Evolutionary conservation across 2,797 vertebrate genomes (phyloP).

Genomic region (Galago senegalensis): DNA sequence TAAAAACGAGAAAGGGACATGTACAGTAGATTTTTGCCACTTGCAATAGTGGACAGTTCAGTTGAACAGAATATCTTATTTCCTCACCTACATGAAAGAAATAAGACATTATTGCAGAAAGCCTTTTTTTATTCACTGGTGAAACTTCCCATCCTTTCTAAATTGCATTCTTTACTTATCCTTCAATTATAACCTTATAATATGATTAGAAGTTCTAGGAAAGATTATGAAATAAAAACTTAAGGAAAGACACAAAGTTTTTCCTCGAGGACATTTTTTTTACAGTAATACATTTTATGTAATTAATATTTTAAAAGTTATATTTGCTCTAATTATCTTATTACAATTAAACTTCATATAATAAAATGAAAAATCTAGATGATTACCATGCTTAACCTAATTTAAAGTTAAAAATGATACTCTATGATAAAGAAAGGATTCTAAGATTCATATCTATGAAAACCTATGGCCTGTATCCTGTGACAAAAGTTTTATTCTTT

Average conservation of each 20-base stretch:
- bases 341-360: background rate
- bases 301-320: background rate
- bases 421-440: background rate
- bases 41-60: background rate
- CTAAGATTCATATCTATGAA: background rate
- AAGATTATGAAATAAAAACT: background rate
- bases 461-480: background rate
- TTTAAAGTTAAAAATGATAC: conserved; percentile 20
- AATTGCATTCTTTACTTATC: background rate
- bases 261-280: background rate
- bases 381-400: background rate
- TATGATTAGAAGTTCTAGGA: background rate
- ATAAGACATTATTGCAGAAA: background rate
- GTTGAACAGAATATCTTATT: background rate
- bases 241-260: background rate
- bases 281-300: background rate
- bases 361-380: conserved; percentile 8
- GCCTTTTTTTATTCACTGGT: background rate
- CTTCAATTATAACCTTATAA: background rate
- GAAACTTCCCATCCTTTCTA: background rate
- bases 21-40: background rate
- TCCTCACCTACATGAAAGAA: background rate
- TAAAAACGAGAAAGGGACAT: background rate
- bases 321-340: background rate
- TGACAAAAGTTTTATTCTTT: background rate